Conservation (phyloP, 2,113 vertebrate species). For the Larimichthys crocea region DNA sequence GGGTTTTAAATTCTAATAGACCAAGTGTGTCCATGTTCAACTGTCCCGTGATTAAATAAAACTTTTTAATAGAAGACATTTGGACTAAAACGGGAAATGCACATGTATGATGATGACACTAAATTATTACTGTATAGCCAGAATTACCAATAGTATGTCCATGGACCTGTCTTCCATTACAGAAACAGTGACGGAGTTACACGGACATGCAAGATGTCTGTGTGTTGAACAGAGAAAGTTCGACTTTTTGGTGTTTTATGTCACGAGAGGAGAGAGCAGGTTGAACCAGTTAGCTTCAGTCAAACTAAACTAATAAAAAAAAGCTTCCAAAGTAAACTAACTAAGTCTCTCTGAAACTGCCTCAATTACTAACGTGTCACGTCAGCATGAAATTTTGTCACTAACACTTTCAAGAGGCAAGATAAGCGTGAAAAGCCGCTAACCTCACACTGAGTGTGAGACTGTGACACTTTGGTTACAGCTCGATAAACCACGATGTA, state of each 20-base stretch:
- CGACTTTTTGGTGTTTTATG: neutral
- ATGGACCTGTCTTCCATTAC: too few relatives aligned
- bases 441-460: too few relatives aligned
- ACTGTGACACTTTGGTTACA: too few relatives aligned
- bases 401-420: too few relatives aligned
- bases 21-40: too few relatives aligned
- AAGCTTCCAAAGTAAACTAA: neutral
- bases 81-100: neutral
- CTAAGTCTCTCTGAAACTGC: neutral
- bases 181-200: too few relatives aligned
- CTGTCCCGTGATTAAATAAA: neutral
- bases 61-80: neutral
- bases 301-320: neutral
- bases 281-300: neutral
- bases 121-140: neutral
- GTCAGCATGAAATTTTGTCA: neutral
- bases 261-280: neutral
- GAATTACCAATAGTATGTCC: neutral
- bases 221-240: neutral
- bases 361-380: neutral
- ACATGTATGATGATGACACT: neutral
- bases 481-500: neutral
- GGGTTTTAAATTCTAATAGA: too few relatives aligned
- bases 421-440: too few relatives aligned
- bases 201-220: too few relatives aligned